Base-by-base conservation (phyloP, 2,888 invertebrate species). In the Ephialtes manifestator region DNA sequence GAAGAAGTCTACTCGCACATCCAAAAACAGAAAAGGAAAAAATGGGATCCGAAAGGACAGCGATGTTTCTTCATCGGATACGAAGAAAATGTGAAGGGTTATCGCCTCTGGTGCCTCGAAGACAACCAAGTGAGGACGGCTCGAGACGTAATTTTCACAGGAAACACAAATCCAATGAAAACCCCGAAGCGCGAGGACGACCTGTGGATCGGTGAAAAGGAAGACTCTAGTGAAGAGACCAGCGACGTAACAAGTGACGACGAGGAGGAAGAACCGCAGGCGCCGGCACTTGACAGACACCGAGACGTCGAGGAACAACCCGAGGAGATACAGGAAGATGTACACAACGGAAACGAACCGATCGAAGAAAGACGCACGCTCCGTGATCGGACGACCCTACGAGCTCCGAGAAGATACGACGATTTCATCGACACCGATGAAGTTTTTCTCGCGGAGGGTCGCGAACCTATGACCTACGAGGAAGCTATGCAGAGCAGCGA, bases 11-110 rank as follows among this genome's bases (percentile, higher is more conserved):
- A 55, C 18, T 68, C 65, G 10, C 82, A 86, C 18, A 70, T 87
- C 31, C 84, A 83, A 20, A 68, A 72, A 20, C 63, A 83, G 11
- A 83, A 83, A 48, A 35, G 86, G 1, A 28, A 20, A 18, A 83
- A 80, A 24, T 65, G 72, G 5, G 85, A 87, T 39, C 24, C 48
- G 2, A 85, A 83, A 55, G 77, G 67, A 1, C 10, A 55, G 51
- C 67, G 76, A 71, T 76, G 85, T 4, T 43, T 67, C 15, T 72
- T 87, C 60, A 65, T 87, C 10, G 83, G 86, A n/a, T 87, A 87
- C 60, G 70, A 39, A 18, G 67, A 20, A n/a, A 46, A 72, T 18
- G 48, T 67, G 8, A 75, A 85, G 60, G 70, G 80, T 11, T 75
- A 60, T 43, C n/a, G n/a, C n/a, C n/a, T n/a, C n/a, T n/a, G n/a